Evolutionary conservation across 2,113 vertebrate genomes (phyloP), one percentile per base, ranked within the genome.

Genomic region (Donacobius atricapilla): DNA sequence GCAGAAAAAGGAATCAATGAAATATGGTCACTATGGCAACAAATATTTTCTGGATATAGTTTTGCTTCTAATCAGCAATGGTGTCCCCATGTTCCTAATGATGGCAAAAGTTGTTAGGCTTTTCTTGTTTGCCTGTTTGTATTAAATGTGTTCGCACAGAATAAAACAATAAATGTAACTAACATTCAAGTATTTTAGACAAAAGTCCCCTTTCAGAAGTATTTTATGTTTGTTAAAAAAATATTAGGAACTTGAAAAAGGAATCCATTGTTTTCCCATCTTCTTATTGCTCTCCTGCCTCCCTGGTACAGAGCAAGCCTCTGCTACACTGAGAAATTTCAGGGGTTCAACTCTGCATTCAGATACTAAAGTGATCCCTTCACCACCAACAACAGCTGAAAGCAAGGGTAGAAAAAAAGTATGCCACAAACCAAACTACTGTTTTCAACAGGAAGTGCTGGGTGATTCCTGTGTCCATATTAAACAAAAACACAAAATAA

Each of bases 11-110:
- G 28, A 81, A 60, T 60, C 94, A 91, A 95, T 15, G 75, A 88
- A 92, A 86, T 95, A 93, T 60, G 57, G 96, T 98, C 95, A 93
- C 97, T 87, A 97, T 97, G 94, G 96, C 94, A 98, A 98, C 97
- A 85, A 94, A 83, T 93, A 80, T 96, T 97, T 98, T 95, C 93
- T 94, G 96, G 78, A 94, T 91, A 77, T 86, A 91, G 84, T 83
- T 90, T 96, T 77, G 42, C 72, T 65, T 73, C 71, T 83, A 30
- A 87, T 72, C 94, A 92, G 56, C 63, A 79, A 80, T 60, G 71
- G 91, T 22, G 53, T 90, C 80, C 57, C 37, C 61, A 35, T 23
- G 37, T 72, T 90, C 61, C 35, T 60, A 63, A 85, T 56, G 58
- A 63, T 51, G 54, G 50, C 35, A 77, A 53, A 95, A 94, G 80